Base-by-base conservation (phyloP, 1,140 invertebrate species). In the Adelges cooleyi region DNA sequence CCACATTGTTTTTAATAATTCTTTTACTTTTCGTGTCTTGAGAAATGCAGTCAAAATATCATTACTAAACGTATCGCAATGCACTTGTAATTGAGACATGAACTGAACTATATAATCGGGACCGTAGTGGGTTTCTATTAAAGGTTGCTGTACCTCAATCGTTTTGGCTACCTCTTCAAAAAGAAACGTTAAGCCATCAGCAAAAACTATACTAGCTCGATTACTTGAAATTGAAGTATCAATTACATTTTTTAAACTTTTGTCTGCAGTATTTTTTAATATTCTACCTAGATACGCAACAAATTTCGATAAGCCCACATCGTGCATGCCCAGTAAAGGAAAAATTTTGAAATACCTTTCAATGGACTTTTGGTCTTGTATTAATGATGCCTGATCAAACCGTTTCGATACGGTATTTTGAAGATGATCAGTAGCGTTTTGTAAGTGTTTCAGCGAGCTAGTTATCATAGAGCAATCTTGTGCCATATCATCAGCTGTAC, bases 291-390 rank as follows among this genome's bases (percentile, higher is more conserved):
- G 79, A 76, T 95, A 98, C 20, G 82, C 81, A n/a, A 92, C 90
- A 74, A 97, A 96, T 71, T 93, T 86, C 66, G 85, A 83, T 2
- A 99, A 80, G 0, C 96, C 96, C 72, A 92, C 90, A 46, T 89
- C 82, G 68, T 97, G 89, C 76, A 93, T 87, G 44, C 91, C 92
- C 4, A 99, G 78, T 22, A 98, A 79, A 2, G 96, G 96, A 77
- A 98, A 99, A 71, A 99, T 87, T 77, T 98, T 99, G 73, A 99
- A 99, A 75, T 98, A 95, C 68, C 95, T 75, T 73, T 98, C 95
- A 17, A 98, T 88, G 3, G 90, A 90, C 3, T 89, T 89, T 20
- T 89, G 80, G 77, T 99, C 95, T 72, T 92, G 87, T 49, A 83
- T 83, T 65, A 84, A 83, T 0, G 97, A 86, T 25, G 96, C 92